Percentiles rank a stretch among this genome's conserved stretches.
phyloP scores from a whole-genome alignment of 2,888 invertebrate species.

The Orthonevra nobilis region DNA sequence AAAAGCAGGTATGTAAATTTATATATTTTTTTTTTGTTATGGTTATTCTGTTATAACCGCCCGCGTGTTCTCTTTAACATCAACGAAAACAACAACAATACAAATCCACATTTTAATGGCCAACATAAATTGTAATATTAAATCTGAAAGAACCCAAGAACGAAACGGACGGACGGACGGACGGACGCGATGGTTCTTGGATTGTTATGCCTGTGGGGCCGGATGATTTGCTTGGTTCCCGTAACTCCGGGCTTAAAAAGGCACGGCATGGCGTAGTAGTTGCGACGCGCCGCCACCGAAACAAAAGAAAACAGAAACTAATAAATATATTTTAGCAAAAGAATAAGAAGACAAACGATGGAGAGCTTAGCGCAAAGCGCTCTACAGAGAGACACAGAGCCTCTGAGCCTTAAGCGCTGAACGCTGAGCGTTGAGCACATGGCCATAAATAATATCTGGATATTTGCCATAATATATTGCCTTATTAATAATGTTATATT shows the following conservation, averaged over 20 bases:
- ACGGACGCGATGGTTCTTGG: constrained; percentile 1
- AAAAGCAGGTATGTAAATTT: constrained; percentile 18
- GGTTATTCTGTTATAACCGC: constrained; percentile 19
- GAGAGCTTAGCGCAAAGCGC: constrained; percentile 22
- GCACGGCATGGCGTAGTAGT: too few species aligned
- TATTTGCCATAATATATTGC: constrained; percentile 59
- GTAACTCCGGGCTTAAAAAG: constrained; percentile 1
- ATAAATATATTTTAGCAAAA: constrained; percentile 53
- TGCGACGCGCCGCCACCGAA: constrained; percentile 35
- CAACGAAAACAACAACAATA: constrained; percentile 31
- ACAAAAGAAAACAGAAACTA: constrained; percentile 53
- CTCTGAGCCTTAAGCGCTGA: too few species aligned
- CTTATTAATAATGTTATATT: constrained; percentile 63
- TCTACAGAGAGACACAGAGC: not conserved
- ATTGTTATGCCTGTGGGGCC: constrained; percentile 31
- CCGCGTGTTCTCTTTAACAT: constrained; percentile 1
- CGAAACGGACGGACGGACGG: constrained; percentile 10
- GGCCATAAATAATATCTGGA: constrained; percentile 54
- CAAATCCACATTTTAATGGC: constrained; percentile 75
- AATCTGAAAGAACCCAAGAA: constrained; percentile 69
- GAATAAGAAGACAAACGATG: constrained; percentile 31
- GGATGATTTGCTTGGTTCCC: constrained; percentile 1
- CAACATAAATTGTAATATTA: constrained; percentile 76
- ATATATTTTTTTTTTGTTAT: constrained; percentile 4
- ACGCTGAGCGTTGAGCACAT: constrained; percentile 27